Base-by-base conservation (phyloP, 2,888 invertebrate genomes). In the Protula sp. region DNA sequence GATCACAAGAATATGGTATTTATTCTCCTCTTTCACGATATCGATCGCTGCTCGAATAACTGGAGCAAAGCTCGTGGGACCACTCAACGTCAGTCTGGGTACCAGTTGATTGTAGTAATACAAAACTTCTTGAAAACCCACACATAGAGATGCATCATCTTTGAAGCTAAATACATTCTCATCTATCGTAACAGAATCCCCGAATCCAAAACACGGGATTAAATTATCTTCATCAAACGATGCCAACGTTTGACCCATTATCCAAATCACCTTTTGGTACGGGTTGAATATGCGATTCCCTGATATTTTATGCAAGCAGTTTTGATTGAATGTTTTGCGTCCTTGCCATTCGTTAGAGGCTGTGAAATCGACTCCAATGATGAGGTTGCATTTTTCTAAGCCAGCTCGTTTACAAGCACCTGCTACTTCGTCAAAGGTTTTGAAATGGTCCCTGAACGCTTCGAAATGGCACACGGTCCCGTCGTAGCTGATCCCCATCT, bases 261-360 rank as follows among this genome's bases (percentile, higher is more conserved):
- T 75, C 63, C 74, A 72, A 24, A 79, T 76, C 3, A 78, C 79
- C 65, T 76, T 79, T 64, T 80, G 84, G 68, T 84, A 84, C 1
- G 84, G 84, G 70, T 84, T 84, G 57, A 72, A 71, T 2, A 75
- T 67, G 58, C 75, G 75, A 38, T 72, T 70, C 3, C 75, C 74
- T 38, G 70, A 61, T 2, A 82, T 67, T 58, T 77, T 74, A 68
- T 83, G 78, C 30, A 84, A 72, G 55, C 79, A 77, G 30, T 79
- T 73, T 24, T 82, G 82, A 45, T 70, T 72, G 68, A 84, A 84
- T 5, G 81, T 82, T 61, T 81, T 80, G 53, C 82, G 70, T 29
- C 84, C 84, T 68, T 84, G 84, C 79, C 84, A 84, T 67, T 84
- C 84, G 69, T 84, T 84, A 65, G 81, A 81, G 5, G 84, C 84